Evolutionary conservation across 2,797 vertebrate species (phyloP).

Genomic region (Chiropotes sagulatus): DNA sequence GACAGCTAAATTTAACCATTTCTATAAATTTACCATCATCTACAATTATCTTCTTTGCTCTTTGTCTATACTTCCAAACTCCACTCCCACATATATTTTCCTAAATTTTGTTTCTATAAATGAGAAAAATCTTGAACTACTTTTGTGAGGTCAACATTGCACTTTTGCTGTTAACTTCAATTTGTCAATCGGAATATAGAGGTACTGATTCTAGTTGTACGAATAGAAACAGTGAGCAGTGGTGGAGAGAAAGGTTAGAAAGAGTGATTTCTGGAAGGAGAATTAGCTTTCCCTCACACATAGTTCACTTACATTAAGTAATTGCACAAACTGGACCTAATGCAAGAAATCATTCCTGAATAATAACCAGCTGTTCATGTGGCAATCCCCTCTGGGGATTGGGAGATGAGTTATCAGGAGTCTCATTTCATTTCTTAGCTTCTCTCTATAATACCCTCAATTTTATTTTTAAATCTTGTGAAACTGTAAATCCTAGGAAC

Average conservation of each 20-base stretch:
- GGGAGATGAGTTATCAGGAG: neutral
- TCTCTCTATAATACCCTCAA: neutral
- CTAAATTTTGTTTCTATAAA: neutral
- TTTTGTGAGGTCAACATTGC: neutral
- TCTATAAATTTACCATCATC: neutral
- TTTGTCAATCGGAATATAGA: neutral
- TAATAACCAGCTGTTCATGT: neutral
- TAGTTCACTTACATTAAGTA: neutral
- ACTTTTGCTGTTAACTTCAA: neutral
- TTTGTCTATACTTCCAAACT: neutral
- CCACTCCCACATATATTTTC: neutral
- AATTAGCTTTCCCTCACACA: neutral
- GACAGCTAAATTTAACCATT: neutral
- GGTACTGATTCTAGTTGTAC: neutral
- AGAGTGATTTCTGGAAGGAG: neutral
- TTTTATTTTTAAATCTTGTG: neutral
- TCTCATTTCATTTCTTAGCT: neutral
- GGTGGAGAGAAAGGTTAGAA: neutral
- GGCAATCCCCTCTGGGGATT: accelerated
- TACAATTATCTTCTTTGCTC: neutral
- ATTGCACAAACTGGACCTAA: neutral
- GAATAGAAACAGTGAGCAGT: neutral
- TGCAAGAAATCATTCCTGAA: neutral
- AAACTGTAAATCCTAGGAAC: neutral
- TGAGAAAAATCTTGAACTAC: neutral